phyloP scores from a whole-genome alignment of 2,797 vertebrate genomes.

The Clarias platycephalus region DNA sequence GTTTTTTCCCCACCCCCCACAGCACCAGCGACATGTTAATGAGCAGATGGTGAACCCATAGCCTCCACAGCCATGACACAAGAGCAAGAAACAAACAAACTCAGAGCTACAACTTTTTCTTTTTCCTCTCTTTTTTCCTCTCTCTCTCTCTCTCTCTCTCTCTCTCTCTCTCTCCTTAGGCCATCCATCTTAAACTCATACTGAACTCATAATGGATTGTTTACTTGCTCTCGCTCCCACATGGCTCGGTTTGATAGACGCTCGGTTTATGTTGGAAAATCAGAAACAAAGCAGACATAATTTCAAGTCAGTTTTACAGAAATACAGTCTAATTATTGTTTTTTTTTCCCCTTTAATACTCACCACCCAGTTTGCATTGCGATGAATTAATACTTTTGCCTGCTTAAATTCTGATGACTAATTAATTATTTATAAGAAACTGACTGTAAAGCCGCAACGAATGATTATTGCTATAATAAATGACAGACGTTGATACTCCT shows the following conservation, averaged over 20 bases:
- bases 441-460: too few relatives aligned
- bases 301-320: background rate
- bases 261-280: background rate
- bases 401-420: too few relatives aligned
- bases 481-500: too few relatives aligned
- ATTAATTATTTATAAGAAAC: too few relatives aligned
- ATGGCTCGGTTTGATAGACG: background rate
- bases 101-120: background rate
- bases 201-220: background rate
- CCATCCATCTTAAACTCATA: background rate
- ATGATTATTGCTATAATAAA: too few relatives aligned
- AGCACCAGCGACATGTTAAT: background rate
- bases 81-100: background rate
- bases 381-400: too few relatives aligned
- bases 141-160: background rate
- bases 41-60: background rate
- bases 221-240: background rate
- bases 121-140: background rate
- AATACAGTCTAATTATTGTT: background rate
- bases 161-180: background rate
- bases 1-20: background rate
- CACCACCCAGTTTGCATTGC: too few relatives aligned
- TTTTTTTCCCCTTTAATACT: background rate
- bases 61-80: background rate
- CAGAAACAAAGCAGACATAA: background rate